Percentiles rank a stretch among this genome's conserved stretches.
These are phyloP conservation scores for Spheniscus humboldti DNA, from an alignment of 2,797 vertebrate species.

Conservation along the genomic window DNA sequence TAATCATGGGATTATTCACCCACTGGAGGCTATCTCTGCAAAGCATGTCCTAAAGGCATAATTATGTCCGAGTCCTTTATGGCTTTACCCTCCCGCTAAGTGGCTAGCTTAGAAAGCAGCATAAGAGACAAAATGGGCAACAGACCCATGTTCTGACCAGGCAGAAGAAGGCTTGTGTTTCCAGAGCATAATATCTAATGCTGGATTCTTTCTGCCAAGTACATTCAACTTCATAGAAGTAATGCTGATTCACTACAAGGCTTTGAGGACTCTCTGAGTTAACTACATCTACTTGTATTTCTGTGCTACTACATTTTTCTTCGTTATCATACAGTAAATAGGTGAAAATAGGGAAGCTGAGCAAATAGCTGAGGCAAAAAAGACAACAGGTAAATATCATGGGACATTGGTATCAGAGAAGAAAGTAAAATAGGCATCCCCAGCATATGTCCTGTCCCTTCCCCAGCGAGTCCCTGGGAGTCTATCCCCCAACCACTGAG, in stretches of 20 bases:
- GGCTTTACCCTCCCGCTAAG: background rate
- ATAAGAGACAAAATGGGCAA: background rate
- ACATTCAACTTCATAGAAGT: background rate
- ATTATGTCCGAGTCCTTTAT: background rate
- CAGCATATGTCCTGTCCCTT: background rate
- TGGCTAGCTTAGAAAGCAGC: background rate
- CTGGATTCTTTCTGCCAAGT: background rate
- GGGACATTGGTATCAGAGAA: background rate
- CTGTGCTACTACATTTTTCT: background rate
- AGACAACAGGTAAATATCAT: background rate
- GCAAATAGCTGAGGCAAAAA: background rate
- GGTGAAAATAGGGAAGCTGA: background rate
- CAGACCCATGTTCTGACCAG: background rate
- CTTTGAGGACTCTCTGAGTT: background rate
- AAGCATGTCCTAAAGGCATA: background rate
- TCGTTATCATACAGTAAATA: background rate
- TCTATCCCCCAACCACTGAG: rapidly evolving
- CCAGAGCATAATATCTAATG: background rate
- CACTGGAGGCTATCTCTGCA: background rate
- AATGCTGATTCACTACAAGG: background rate
- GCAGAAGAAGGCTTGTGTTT: background rate
- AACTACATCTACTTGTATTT: background rate
- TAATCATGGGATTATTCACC: background rate
- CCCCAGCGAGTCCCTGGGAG: background rate
- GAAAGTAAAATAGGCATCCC: background rate